Base-by-base conservation (phyloP, 64 coral and sea anemone genomes). In the Dendronephthya gigantea region DNA sequence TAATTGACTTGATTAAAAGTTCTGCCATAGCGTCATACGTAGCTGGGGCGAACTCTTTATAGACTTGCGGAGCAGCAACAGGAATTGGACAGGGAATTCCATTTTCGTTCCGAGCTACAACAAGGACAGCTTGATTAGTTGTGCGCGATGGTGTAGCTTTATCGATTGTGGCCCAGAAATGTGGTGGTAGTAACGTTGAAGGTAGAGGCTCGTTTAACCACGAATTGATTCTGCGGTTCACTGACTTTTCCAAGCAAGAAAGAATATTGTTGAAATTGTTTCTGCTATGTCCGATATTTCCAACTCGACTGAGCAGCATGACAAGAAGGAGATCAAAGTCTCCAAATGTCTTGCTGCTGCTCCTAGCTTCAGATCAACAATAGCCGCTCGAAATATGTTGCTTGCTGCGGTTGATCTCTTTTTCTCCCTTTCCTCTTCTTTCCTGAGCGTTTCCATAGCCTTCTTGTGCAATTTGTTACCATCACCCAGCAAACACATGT, bases 301-400 rank as follows among this genome's bases (percentile, higher is more conserved):
- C 58, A 66, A 66, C 58, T 66, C 58, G 58, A 66, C 58, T 66
- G 58, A 66, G 58, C 58, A 66, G 14, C 58, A 66, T n/a, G 58
- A 66, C 58, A 66, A 66, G 58, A 66, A 66, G 58, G 58, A 66
- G 58, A 66, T 66, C 58, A 66, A 8, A 66, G 58, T 66, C 58
- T 66, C 58, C 6, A 66, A 66, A 66, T 66, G 58, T 66, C 58
- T 22, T 6, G 58, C 58, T 30, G 58, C 58, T 22, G 58, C 58
- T 8, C 58, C 19, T 66, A 66, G 29, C 29, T 66, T 66, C 58
- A 66, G 5, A 30, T 66, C 58, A 66, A 66, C 58, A n/a, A 66
- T 66, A n/a, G 58, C 58, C 29, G 4, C 58, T 66, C 58, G 29
- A 66, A 66, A 66, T 66, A 66, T 30, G 29, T 66, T 22, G 58